Conservation (phyloP, 1,140 invertebrate genomes). For the Cyclargus thomasi region DNA sequence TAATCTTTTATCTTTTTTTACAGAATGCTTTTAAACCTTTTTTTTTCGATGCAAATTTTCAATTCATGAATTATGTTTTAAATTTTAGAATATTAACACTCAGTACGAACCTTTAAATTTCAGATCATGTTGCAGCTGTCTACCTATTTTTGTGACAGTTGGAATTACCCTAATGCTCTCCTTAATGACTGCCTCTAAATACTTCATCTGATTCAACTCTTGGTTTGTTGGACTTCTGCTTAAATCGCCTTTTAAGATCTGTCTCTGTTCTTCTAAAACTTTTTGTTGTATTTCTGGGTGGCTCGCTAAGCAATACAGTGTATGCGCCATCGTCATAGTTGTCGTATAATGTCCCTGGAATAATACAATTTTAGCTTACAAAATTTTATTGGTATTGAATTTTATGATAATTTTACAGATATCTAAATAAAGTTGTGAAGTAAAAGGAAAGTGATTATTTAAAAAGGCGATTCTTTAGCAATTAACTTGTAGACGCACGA, state of each 20-base stretch:
- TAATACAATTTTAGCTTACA: background rate
- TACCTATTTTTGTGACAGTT: slow-evolving; percentile 41
- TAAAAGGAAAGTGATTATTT: too few relatives aligned
- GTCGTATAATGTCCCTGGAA: slow-evolving; percentile 44
- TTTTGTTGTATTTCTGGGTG: slow-evolving; percentile 39
- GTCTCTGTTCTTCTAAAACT: slow-evolving; percentile 39
- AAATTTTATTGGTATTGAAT: background rate
- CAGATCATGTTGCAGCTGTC: slow-evolving; percentile 33
- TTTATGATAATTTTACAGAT: too few relatives aligned
- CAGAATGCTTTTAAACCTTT: too few relatives aligned
- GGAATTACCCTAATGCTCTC: slow-evolving; percentile 40
- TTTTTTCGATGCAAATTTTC: too few relatives aligned
- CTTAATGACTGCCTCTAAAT: slow-evolving; percentile 41
- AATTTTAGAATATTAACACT: background rate
- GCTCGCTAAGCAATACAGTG: slow-evolving; percentile 37
- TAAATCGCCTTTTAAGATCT: slow-evolving; percentile 32
- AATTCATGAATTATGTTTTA: background rate
- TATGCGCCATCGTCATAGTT: slow-evolving; percentile 39
- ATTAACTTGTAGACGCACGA: too few relatives aligned
- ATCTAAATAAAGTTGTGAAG: too few relatives aligned
- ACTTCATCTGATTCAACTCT: slow-evolving; percentile 41
- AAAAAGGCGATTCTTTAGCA: too few relatives aligned
- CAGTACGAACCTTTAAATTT: slow-evolving; percentile 34
- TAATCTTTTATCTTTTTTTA: too few relatives aligned
- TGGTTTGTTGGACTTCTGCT: slow-evolving; percentile 31